Evolutionary conservation across 1,140 invertebrate genomes (phyloP), one percentile per base, ranked within the genome.

Genomic region (Drosophila arizonae): DNA sequence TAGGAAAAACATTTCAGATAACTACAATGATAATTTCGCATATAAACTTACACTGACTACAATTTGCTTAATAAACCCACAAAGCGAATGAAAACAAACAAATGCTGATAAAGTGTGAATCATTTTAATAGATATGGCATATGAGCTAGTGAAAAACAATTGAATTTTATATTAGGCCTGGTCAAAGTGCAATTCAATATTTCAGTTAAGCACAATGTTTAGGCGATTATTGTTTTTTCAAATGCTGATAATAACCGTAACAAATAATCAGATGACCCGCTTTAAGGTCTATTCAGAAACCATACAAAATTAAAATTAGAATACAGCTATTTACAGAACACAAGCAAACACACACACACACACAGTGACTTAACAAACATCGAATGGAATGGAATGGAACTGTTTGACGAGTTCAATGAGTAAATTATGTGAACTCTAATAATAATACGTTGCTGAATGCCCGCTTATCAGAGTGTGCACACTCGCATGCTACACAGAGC

Each of bases 101-200:
- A 41, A 6, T 45, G 10, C 13, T 54, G 50, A 62, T 69, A 55
- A 69, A 48, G 36, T 62, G n/a, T 69, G 50, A 69, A 28, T 69
- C 48, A 62, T 33, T 28, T 17, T n/a, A 13, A 50, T 24, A 50
- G 10, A 39, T 21, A 21, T 45, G 15, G 43, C 6, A 45, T 46
- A 21, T 17, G n/a, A 28, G 50, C 17, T 6, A 26, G 10, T n/a
- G 41, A 69, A 33, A 58, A 61, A 21, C 21, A 54, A 62, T 72
- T 73, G 61, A 30, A 45, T 64, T 70, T 75, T 63, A 69, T 69
- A 71, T 68, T 81, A 17, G n/a, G 52, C 11, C 28, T 11, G 70
- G 63, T 69, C 82, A 82, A 86, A 79, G 81, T 87, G 45, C 82
- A 82, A 61, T 69, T 75, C 57, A 56, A 43, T 50, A 17, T 68